phyloP scores from a whole-genome alignment of 1,140 invertebrate genomes.

The Campodea augens region DNA sequence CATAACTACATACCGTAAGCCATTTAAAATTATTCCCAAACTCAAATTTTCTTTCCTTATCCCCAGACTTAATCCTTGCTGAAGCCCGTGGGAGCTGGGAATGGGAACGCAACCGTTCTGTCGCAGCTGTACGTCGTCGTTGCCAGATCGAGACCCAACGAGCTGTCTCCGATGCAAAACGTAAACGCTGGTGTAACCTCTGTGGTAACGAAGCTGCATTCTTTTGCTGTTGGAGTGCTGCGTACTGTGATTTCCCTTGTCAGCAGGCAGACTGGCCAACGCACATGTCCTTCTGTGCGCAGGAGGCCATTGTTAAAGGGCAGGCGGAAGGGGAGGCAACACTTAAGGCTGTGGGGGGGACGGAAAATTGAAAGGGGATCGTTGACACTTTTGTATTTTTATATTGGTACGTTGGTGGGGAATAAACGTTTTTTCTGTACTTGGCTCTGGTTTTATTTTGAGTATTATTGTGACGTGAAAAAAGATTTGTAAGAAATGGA shows the following conservation, averaged over 20 bases:
- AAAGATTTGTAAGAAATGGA: too few species aligned
- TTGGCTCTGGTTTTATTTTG: too few species aligned
- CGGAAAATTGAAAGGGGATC: too few species aligned
- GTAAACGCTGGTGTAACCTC: constrained; percentile 70
- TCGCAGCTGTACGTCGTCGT: constrained; percentile 36
- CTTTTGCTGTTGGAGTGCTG: constrained; percentile 89
- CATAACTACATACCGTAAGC: too few species aligned
- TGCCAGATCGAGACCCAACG: constrained; percentile 39
- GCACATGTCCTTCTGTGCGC: constrained; percentile 29
- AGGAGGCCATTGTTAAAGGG: constrained; percentile 3
- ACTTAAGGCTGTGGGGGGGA: neutral
- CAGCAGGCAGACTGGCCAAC: constrained; percentile 37
- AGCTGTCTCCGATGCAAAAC: constrained; percentile 52
- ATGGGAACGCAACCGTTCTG: constrained; percentile 37
- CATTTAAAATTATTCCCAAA: neutral
- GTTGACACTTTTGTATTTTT: too few species aligned
- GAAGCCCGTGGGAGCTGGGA: constrained; percentile 44
- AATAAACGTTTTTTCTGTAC: too few species aligned
- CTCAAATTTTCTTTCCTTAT: neutral
- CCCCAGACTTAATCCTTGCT: constrained; percentile 28
- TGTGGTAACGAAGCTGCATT: constrained; percentile 72
- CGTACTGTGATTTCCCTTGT: constrained; percentile 74
- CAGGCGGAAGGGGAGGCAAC: neutral
- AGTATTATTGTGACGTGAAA: too few species aligned
- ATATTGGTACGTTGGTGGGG: too few species aligned